phyloP scores from a whole-genome alignment of 2,797 vertebrate species.

The Silurus aristotelis region DNA sequence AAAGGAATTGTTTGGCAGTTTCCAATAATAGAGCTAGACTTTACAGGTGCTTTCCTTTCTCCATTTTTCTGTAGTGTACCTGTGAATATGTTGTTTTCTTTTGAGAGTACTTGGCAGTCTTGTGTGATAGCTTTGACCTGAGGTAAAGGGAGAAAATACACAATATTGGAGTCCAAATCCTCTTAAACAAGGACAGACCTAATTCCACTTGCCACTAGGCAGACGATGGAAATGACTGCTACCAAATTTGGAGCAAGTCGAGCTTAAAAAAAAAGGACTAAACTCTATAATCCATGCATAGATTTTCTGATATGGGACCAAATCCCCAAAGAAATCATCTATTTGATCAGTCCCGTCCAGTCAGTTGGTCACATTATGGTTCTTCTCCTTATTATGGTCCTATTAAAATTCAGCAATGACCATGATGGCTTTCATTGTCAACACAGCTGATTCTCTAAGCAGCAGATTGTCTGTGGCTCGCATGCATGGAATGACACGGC shows the following conservation, averaged over 20 bases:
- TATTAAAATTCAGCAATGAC: conserved; percentile 48
- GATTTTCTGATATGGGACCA: neutral
- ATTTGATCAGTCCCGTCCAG: conserved; percentile 37
- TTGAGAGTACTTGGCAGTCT: neutral
- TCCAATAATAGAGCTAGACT: neutral
- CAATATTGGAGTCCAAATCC: neutral
- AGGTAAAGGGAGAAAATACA: conserved; percentile 9
- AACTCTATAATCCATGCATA: neutral
- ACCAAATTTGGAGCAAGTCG: neutral
- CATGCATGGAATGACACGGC: conserved; percentile 31
- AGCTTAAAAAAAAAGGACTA: neutral
- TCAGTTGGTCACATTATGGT: conserved; percentile 38
- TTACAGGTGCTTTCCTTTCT: neutral
- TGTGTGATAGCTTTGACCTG: conserved; percentile 2
- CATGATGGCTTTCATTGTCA: conserved; percentile 47
- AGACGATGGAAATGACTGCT: conserved; percentile 4
- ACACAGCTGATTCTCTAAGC: conserved; percentile 45
- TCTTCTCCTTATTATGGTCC: conserved; percentile 32
- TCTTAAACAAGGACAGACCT: conserved; percentile 1
- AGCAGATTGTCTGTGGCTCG: conserved; percentile 46
- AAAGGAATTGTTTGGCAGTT: neutral
- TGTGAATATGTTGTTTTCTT: neutral
- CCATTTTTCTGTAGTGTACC: neutral
- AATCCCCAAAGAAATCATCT: neutral
- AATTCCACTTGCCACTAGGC: neutral